Percentiles rank a stretch among this genome's conserved stretches.
These are phyloP conservation scores for Penaeus japonicus DNA, from an alignment of 1,140 invertebrate genomes.

Conservation along the genomic window DNA sequence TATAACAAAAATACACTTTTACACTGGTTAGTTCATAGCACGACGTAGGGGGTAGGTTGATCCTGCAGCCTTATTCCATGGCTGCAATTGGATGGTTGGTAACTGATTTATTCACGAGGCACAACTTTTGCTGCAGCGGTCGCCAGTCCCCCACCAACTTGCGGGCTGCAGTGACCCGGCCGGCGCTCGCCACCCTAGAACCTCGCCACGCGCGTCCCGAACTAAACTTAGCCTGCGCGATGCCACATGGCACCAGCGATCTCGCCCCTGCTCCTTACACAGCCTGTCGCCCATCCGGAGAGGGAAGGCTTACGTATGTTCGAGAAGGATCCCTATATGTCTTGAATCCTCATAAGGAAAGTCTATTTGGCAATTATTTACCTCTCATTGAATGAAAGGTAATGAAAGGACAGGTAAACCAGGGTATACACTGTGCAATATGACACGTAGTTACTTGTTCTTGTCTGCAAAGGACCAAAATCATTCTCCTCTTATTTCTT, in stretches of 20 bases:
- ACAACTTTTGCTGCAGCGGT: constrained; percentile 41
- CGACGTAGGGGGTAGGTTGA: not conserved
- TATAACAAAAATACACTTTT: constrained; percentile 29
- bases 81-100: not conserved
- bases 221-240: constrained; percentile 49
- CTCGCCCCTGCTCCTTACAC: not conserved
- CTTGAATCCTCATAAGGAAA: too few relatives aligned
- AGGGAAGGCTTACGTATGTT: too few relatives aligned
- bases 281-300: not conserved
- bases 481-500: too few relatives aligned
- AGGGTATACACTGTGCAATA: too few relatives aligned
- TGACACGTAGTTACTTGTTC: too few relatives aligned
- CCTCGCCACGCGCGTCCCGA: constrained; percentile 20
- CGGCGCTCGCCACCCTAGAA: not conserved
- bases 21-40: constrained; percentile 38
- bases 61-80: not conserved
- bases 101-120: not conserved
- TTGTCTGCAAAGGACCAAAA: too few relatives aligned
- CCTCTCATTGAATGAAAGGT: too few relatives aligned
- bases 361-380: too few relatives aligned
- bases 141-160: constrained; percentile 42
- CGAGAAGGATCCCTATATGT: too few relatives aligned
- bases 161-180: constrained; percentile 39
- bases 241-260: constrained; percentile 44
- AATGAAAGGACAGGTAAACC: too few relatives aligned